Evolutionary conservation across 2,888 invertebrate genomes (phyloP), one percentile per base, ranked within the genome.

Genomic region (Plagodis pulveraria): DNA sequence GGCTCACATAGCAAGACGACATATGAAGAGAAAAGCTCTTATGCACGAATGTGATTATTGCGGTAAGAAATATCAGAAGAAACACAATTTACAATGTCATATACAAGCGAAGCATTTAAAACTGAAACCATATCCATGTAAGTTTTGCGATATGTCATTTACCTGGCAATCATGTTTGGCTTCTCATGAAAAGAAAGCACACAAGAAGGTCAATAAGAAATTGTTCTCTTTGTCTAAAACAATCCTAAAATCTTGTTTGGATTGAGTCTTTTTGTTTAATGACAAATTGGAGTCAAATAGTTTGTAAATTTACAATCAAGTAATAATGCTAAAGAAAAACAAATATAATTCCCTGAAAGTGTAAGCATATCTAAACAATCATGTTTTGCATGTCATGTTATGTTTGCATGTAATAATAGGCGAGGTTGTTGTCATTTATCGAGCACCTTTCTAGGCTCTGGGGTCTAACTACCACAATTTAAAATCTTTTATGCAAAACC

Each of bases 41-140:
- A 8, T 22, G 6, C 46, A 54, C 22, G 22, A 42, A 11, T 54
- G 54, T 10, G 47, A 42, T 12, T 35, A 42, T 5, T 54, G 54
- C n/a, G 48, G 47, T n/a, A 46, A 48, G 42, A 42, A 54, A 35
- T 54, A 54, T 42, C 10, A 48, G 10, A 54, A 54, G 22, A 48
- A 54, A 11, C 54, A 54, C 35, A 54, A 54, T 34, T 42, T 47
- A 11, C 47, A 54, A 11, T 54, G 47, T 54, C 54, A 54, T n/a
- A 48, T 54, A 7, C 48, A 35, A 1, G 11, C 35, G 2, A 12
- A 48, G 6, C 54, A 54, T 54, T n/a, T 54, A 9, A 54, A 54
- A 6, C n/a, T 47, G 10, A 34, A 35, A 2, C 47, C 54, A 0
- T 54, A 54, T 11, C 6, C 8, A 6, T 54, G 54, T 42, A 47